Conservation (phyloP, 1,140 invertebrate species). For the Metaphire vulgaris region DNA sequence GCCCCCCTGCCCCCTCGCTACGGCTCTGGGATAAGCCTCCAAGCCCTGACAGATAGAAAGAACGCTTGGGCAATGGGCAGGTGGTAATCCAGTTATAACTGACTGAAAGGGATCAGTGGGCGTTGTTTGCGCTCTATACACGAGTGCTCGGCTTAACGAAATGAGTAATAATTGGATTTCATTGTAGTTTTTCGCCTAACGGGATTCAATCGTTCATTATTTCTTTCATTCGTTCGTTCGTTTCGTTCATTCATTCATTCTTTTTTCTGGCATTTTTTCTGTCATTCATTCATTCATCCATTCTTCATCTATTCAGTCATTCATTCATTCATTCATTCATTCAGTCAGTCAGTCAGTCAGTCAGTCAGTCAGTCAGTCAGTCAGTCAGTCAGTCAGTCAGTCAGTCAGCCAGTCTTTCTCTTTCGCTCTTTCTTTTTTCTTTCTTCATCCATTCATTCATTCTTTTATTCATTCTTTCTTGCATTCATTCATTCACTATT, state of each 20-base stretch:
- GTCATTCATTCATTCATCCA: not conserved
- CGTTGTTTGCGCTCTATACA: too few relatives aligned
- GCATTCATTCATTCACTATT: too few relatives aligned
- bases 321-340: not conserved
- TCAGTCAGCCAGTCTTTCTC: not conserved
- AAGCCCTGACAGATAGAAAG: too few relatives aligned
- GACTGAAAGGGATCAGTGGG: too few relatives aligned
- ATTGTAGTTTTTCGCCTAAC: not conserved
- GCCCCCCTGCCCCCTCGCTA: too few relatives aligned
- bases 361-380: not conserved
- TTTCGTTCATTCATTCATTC: not conserved
- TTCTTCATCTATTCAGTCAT: not conserved
- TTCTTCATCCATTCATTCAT: too few relatives aligned
- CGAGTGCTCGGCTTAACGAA: not conserved
- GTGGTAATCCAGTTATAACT: too few relatives aligned
- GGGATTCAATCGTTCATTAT: not conserved
- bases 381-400: not conserved
- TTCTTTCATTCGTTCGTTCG: not conserved
- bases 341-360: not conserved
- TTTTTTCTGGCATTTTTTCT: not conserved
- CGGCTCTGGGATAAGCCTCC: too few relatives aligned
- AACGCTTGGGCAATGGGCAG: too few relatives aligned
- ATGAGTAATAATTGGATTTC: too few relatives aligned
- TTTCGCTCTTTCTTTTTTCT: too few relatives aligned
- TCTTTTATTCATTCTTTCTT: too few relatives aligned